phyloP scores from a whole-genome alignment of 2,797 vertebrate genomes.

The Calcarius lapponicus region DNA sequence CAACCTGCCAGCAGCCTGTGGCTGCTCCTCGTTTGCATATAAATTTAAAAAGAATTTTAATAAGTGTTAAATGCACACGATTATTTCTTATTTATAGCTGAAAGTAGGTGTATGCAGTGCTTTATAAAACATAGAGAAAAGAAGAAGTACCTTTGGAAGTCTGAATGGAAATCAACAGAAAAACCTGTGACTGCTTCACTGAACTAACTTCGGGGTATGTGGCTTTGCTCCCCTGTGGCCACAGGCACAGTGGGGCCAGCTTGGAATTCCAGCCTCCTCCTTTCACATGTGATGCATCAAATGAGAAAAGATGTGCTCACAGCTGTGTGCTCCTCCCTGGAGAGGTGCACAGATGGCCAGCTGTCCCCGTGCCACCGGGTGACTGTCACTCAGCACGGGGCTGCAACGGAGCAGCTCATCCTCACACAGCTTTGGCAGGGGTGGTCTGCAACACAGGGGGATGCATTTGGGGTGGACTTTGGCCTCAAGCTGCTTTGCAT shows the following conservation, averaged over 20 bases:
- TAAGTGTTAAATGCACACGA: slow-evolving; percentile 61
- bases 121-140: background rate
- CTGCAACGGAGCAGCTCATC: background rate
- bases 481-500: background rate
- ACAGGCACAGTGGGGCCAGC: background rate
- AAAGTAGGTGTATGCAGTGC: slow-evolving; percentile 39
- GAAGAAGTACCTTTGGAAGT: slow-evolving; percentile 14
- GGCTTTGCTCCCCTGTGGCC: background rate
- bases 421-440: background rate
- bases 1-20: slow-evolving; percentile 62
- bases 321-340: background rate
- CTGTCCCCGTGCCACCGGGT: fast-evolving
- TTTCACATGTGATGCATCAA: background rate
- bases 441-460: background rate
- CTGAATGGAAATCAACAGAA: background rate
- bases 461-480: background rate
- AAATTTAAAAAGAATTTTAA: slow-evolving; percentile 71
- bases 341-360: background rate
- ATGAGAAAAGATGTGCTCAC: background rate
- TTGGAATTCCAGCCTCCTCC: background rate
- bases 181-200: background rate
- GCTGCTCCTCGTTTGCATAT: slow-evolving; percentile 65
- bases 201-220: background rate
- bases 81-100: slow-evolving; percentile 64
- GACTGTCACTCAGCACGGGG: background rate